phyloP scores from a whole-genome alignment of 35 echinoderm and acorn worm species.

The Diadema setosum region DNA sequence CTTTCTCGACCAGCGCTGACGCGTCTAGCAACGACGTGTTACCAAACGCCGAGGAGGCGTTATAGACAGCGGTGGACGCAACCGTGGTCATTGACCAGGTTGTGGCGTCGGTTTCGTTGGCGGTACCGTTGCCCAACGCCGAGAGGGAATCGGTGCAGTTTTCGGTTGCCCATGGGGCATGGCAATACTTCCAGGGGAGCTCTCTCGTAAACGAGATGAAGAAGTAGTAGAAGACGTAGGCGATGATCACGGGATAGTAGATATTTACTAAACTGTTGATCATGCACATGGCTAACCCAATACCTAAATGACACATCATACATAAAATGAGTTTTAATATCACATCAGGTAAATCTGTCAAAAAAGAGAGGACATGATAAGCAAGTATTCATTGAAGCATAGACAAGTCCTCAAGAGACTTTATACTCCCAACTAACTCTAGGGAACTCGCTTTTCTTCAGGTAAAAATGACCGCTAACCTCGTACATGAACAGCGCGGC shows the following conservation, averaged over 20 bases:
- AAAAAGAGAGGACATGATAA: too few relatives aligned
- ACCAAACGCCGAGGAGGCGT: background rate
- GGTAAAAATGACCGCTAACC: too few relatives aligned
- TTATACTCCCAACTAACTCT: too few relatives aligned
- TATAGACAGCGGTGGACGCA: background rate
- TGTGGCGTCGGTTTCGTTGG: background rate
- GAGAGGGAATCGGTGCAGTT: background rate
- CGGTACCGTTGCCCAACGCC: background rate
- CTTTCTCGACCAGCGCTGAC: background rate
- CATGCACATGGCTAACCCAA: constrained; percentile 7
- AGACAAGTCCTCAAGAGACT: too few relatives aligned
- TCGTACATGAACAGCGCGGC: too few relatives aligned
- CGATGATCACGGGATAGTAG: constrained; percentile 16
- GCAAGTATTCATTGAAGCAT: too few relatives aligned
- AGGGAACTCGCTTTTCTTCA: too few relatives aligned
- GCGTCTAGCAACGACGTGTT: background rate
- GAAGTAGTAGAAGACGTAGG: constrained; percentile 26
- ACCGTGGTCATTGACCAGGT: background rate
- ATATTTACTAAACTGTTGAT: constrained; percentile 17
- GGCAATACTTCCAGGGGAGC: background rate
- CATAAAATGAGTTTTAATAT: background rate
- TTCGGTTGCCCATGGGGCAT: background rate
- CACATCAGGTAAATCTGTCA: too few relatives aligned
- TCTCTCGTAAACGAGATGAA: background rate
- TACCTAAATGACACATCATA: background rate